Evolutionary conservation across 2,888 invertebrate species (phyloP).

Genomic region (Papilio elwesi): DNA sequence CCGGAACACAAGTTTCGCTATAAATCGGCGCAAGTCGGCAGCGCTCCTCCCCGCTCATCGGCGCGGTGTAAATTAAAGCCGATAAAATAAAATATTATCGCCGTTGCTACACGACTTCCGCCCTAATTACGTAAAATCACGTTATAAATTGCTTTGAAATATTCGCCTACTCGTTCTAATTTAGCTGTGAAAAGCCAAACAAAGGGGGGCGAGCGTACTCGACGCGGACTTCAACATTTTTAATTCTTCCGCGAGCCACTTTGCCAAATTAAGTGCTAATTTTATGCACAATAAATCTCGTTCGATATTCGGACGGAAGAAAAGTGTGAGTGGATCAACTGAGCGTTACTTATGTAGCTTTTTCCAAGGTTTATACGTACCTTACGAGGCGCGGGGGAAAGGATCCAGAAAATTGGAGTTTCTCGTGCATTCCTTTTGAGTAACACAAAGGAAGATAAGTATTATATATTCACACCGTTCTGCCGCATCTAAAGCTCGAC

Average conservation of each 20-base stretch:
- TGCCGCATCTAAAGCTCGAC: slow-evolving; percentile 48
- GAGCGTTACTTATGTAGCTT: slow-evolving; percentile 34
- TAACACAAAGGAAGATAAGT: slow-evolving; percentile 59
- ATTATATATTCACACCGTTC: slow-evolving; percentile 58
- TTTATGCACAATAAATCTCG: slow-evolving; percentile 64
- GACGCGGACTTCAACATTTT: slow-evolving; percentile 66
- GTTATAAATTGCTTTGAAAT: slow-evolving; percentile 73
- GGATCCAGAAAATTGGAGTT: slow-evolving; percentile 54
- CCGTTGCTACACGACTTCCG: slow-evolving; percentile 67
- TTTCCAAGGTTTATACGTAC: slow-evolving; percentile 40
- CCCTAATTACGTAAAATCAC: slow-evolving; percentile 76
- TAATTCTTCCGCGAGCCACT: slow-evolving; percentile 68
- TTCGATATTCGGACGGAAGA: slow-evolving; percentile 51
- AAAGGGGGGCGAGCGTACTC: slow-evolving; percentile 66
- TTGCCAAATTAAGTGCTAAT: slow-evolving; percentile 68
- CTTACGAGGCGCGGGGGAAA: slow-evolving; percentile 53
- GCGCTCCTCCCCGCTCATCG: slow-evolving; percentile 73
- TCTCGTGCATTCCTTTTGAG: slow-evolving; percentile 51
- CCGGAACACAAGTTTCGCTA: slow-evolving; percentile 80
- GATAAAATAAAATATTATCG: slow-evolving; percentile 81
- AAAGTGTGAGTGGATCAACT: slow-evolving; percentile 34
- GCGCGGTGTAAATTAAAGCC: slow-evolving; percentile 74
- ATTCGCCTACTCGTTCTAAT: slow-evolving; percentile 65
- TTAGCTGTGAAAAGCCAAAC: slow-evolving; percentile 69
- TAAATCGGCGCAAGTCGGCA: slow-evolving; percentile 74